Evolutionary conservation across 2,888 invertebrate genomes (phyloP), one percentile per base, ranked within the genome.

Genomic region (Drosophila nr. fundita): DNA sequence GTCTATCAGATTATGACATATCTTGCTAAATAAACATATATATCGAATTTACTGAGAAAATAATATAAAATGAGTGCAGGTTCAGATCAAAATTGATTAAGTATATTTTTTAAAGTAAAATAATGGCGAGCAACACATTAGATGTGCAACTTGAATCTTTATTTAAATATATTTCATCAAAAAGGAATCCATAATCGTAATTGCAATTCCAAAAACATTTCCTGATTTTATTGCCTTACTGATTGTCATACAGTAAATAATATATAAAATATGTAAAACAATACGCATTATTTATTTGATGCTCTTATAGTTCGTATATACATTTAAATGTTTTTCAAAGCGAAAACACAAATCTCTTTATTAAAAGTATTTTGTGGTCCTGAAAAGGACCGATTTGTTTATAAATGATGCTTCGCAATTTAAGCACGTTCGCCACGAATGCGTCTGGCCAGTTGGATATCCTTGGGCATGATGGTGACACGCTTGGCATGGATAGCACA

Each of bases 401-500:
- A 13, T 32, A 53, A 27, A 4, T 68, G 30, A 30, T 32, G 15
- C 6, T 38, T 29, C 6, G 30, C 21, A 30, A 62, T n/a, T 96
- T 97, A 97, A 95, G 97, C 97, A 94, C 98, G 96, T 94, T 98
- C 98, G 85, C 98, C 98, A 93, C 98, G 97, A 94, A 98, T 98
- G 95, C 98, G 96, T 93, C 98, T 96, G 73, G 98, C 98, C 93
- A 98, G 95, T 94, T 98, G 98, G 92, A 98, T 98, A 93, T 98
- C 98, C 94, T 98, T 98, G 88, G 98, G 98, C 98, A 98, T 98
- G 94, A 98, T 98, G 80, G 98, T 98, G 71, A 98, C 98, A 91
- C 98, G 96, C 94, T 98, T 98, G 88, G 98, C 98, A 92, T 99
- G 98, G 93, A 98, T 98, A 84, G 98, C 98, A 94, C 98, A 73